These are phyloP conservation scores for Zygogramma bicolorata DNA, from an alignment of 2,888 invertebrate species.

Conservation along the genomic window DNA sequence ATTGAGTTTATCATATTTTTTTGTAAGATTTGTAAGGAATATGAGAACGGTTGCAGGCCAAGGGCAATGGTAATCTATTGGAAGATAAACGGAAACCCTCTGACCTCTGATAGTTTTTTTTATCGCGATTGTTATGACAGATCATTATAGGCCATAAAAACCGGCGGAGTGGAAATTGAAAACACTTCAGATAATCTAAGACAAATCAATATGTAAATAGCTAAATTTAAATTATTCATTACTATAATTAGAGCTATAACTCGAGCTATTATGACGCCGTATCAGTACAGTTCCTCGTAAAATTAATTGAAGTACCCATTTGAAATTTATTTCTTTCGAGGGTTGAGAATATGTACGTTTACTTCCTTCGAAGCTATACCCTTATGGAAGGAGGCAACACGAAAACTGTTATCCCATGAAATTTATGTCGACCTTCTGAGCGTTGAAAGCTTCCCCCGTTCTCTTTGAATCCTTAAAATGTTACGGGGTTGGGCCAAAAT, in stretches of 20 bases:
- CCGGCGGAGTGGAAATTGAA: conserved; percentile 7
- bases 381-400: background rate
- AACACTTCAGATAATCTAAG: conserved; percentile 7
- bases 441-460: background rate
- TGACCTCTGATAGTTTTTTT: conserved; percentile 1
- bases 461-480: too few relatives aligned
- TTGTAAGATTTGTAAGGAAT: too few relatives aligned
- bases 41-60: too few relatives aligned
- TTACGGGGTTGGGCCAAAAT: background rate
- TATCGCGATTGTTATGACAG: conserved; percentile 2
- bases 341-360: background rate
- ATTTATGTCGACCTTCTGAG: background rate
- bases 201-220: conserved; percentile 9
- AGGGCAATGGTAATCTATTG: too few relatives aligned
- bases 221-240: conserved; percentile 12
- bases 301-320: conserved; percentile 3
- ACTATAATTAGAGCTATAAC: conserved; percentile 1
- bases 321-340: background rate
- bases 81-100: background rate
- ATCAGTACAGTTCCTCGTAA: conserved; percentile 6
- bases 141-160: conserved; percentile 1
- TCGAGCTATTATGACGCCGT: background rate
- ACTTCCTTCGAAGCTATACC: background rate
- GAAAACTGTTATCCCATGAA: background rate
- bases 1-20: too few relatives aligned